Evolutionary conservation across 2,113 vertebrate genomes (phyloP).

Genomic region (Corydoras sp.): DNA sequence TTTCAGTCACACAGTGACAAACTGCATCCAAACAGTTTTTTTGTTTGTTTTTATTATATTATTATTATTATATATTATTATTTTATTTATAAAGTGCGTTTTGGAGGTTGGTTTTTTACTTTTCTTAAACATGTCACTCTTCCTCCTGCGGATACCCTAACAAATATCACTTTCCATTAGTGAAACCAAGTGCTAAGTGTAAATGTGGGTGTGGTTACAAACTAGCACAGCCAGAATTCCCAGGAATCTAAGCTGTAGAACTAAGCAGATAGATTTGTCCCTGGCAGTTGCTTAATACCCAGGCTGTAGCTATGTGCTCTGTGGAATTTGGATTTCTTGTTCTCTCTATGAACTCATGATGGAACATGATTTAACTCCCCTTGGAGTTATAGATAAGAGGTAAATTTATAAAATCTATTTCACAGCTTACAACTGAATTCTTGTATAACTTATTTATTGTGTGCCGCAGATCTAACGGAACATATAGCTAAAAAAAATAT

Average conservation of each 20-base stretch:
- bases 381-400: conserved; percentile 46
- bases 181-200: conserved; percentile 51
- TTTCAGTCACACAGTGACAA: no score
- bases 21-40: no score
- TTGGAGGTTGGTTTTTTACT: conserved; percentile 28
- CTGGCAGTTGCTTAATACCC: conserved; percentile 15
- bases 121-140: conserved; percentile 51
- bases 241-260: conserved; percentile 41
- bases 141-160: conserved; percentile 57
- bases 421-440: background rate
- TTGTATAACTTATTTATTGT: no score
- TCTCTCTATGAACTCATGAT: conserved; percentile 13
- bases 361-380: conserved; percentile 28
- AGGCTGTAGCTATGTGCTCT: conserved; percentile 4
- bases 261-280: conserved; percentile 29
- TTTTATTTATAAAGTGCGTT: no score
- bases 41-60: no score
- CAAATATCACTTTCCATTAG: conserved; percentile 52
- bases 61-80: no score
- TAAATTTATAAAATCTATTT: conserved; percentile 43
- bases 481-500: no score
- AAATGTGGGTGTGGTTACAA: conserved; percentile 61
- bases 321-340: conserved; percentile 18
- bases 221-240: conserved; percentile 75
- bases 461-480: no score